phyloP scores from a whole-genome alignment of 2,797 vertebrate species.

The Sebastes itinus region DNA sequence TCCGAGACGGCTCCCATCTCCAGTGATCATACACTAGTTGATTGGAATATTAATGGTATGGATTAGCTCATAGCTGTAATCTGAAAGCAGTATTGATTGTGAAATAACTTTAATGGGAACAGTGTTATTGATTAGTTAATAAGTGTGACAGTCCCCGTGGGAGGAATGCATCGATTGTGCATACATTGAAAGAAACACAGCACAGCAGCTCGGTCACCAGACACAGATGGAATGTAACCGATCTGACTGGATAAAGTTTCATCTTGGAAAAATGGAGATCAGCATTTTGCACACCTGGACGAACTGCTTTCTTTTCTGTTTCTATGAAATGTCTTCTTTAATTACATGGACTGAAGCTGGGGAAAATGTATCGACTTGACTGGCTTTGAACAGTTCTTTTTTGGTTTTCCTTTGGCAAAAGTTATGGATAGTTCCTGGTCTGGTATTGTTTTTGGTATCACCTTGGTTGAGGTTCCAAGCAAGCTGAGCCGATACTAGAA shows the following conservation, averaged over 20 bases:
- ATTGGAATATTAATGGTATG: slow-evolving; percentile 59
- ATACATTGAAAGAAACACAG: slow-evolving; percentile 37
- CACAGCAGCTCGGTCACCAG: not conserved
- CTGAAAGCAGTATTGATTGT: slow-evolving; percentile 62
- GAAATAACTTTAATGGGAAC: slow-evolving; percentile 59
- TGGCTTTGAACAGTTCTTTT: not conserved
- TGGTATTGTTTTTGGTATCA: too few species aligned
- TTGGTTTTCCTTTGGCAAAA: not conserved
- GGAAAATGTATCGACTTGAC: not conserved
- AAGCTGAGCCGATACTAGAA: too few species aligned
- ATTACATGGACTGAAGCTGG: not conserved
- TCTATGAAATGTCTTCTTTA: not conserved
- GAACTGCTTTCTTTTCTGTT: not conserved
- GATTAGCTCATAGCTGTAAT: slow-evolving; percentile 51
- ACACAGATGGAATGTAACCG: not conserved
- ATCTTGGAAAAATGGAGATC: not conserved
- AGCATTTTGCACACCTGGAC: not conserved
- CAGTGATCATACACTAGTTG: slow-evolving; percentile 40
- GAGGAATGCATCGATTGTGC: slow-evolving; percentile 57
- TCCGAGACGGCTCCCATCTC: slow-evolving; percentile 24
- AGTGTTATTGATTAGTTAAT: slow-evolving; percentile 66
- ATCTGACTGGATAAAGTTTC: not conserved
- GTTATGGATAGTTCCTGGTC: too few species aligned
- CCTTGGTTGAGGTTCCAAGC: too few species aligned
- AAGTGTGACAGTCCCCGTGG: slow-evolving; percentile 44